Percentiles rank a stretch among this genome's conserved stretches.
Evolutionary conservation across 2,888 invertebrate species (phyloP).

Genomic region (Cryptus armator): DNA sequence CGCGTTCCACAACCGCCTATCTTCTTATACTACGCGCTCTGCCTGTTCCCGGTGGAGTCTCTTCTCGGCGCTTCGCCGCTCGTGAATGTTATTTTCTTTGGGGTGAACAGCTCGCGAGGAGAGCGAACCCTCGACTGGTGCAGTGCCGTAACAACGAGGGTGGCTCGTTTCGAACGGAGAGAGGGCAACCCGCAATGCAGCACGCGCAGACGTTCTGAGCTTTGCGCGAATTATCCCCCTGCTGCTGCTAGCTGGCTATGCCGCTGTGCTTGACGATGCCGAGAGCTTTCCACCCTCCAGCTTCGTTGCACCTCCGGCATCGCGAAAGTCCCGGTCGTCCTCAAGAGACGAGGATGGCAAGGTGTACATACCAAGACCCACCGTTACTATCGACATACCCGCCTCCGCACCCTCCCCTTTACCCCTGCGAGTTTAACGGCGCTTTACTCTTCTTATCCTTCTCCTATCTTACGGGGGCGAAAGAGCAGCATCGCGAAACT

Average conservation of each 20-base stretch:
- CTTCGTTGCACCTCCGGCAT: not conserved
- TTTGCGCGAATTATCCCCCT: slow-evolving; percentile 75
- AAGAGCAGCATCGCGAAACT: not conserved
- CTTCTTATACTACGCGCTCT: slow-evolving; percentile 63
- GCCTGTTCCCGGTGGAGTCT: not conserved
- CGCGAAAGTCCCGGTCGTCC: not conserved
- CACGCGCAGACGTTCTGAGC: slow-evolving; percentile 81
- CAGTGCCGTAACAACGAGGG: slow-evolving; percentile 76
- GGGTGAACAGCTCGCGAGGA: slow-evolving; percentile 56
- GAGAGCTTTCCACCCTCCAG: slow-evolving; percentile 17
- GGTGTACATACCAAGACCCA: not conserved
- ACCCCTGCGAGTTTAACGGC: not conserved
- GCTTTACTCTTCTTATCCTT: not conserved
- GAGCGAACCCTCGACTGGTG: slow-evolving; percentile 70
- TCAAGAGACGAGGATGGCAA: not conserved
- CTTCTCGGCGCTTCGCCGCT: too few relatives aligned
- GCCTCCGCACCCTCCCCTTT: not conserved
- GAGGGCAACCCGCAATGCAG: slow-evolving; percentile 80
- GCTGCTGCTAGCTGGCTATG: slow-evolving; percentile 45
- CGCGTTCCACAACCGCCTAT: slow-evolving; percentile 48
- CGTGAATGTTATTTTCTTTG: not conserved
- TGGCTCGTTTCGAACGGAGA: slow-evolving; percentile 62
- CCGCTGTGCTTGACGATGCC: not conserved
- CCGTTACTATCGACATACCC: not conserved
- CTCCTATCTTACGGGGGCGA: not conserved